Evolutionary conservation across 2,797 vertebrate species (phyloP), one percentile per base, ranked within the genome.

Genomic region (Eulemur albifrons): DNA sequence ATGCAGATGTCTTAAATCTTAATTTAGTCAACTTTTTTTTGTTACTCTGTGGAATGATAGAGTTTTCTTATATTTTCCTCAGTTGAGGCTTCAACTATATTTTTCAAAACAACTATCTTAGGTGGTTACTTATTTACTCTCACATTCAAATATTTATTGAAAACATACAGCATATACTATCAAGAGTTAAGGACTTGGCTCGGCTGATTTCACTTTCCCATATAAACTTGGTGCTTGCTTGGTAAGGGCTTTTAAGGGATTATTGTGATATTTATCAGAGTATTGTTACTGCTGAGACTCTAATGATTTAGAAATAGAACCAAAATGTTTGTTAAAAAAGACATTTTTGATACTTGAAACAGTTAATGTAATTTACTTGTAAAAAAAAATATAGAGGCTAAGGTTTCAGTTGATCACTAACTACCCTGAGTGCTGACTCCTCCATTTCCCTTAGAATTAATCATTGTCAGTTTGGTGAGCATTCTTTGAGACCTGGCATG

Each of bases 281-380:
- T 82, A 54, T 85, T 86, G 7, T 82, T 88, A 48, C 77, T 81
- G 50, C 59, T 87, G 69, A 83, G 17, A 82, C 38, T 75, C 59
- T 76, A 90, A 43, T 65, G 77, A 90, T 67, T 87, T 54, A 69
- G 77, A 72, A 73, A 76, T 52, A 69, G 40, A 35, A 69, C 88
- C 65, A 75, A 91, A 79, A 75, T 93, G 17, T 93, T 92, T 57
- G 91, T 70, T 91, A n/a, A 84, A 90, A 61, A 90, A 88, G 32
- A 86, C 65, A 52, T 81, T 86, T 14, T 61, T 72, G 45, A 95
- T 88, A 30, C 13, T 76, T 79, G 45, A 40, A 63, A 75, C 40
- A 93, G 72, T 61, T 76, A 50, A 54, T 54, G 21, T 75, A 91
- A 50, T 83, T 81, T 82, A 50, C 40, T 77, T 88, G 5, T 93